Evolutionary conservation across 2,888 invertebrate species (phyloP), one percentile per base, ranked within the genome.

Genomic region (Drosophila basisetae): DNA sequence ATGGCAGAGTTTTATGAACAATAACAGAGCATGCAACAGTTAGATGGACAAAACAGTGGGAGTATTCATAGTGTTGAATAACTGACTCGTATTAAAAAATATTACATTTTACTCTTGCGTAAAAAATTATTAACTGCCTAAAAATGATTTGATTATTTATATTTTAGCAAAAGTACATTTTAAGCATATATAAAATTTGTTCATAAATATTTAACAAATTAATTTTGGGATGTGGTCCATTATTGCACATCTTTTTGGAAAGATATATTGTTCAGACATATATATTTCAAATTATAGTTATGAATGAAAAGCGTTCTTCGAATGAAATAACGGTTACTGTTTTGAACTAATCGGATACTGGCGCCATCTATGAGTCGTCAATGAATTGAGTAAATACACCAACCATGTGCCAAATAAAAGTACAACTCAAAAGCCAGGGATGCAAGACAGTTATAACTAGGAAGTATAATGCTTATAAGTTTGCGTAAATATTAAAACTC

Each of bases 21-120:
- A 70, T 73, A 83, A 73, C 81, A 80, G 55, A 66, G 60, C 69
- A 82, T 73, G 82, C 84, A 84, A 84, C 84, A 84, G 84, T 74
- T 89, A 43, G 70, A 59, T 55, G 56, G 7, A 9, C 13, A 25
- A 13, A 50, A 28, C 13, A 54, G 37, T 53, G 22, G 33, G 60
- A 49, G 31, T 49, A 52, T 58, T 70, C 60, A 7, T 1, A 13
- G 16, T 22, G 9, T 10, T 39, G 7, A 4, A 16, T 28, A 4
- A n/a, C 28, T 7, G 16, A 16, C 3, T 11, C 43, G 30, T 30
- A 30, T 6, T 11, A 30, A 11, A 13, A 4, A 50, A 2, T 13
- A 25, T 25, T 16, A 4, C 4, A n/a, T 5, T n/a, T 41, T 11
- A 41, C 10, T 39, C 7, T 18, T 39, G 18, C 18, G 2, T 39